These are phyloP conservation scores for Hedychridium roseum DNA, from an alignment of 2,888 invertebrate genomes.

Conservation along the genomic window DNA sequence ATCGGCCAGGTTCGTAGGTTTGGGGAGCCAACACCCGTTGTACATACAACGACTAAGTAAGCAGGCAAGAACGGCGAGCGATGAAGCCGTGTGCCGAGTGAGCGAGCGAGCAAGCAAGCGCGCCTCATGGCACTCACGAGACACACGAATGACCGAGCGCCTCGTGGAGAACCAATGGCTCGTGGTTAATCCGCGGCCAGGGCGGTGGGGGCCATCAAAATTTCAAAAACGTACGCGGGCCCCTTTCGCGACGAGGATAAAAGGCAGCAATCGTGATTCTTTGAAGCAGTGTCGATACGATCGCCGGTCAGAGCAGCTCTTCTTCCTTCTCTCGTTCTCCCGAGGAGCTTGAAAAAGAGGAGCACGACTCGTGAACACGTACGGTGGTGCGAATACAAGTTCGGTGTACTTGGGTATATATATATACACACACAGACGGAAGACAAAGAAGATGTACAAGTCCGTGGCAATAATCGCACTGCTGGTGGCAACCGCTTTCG, in stretches of 20 bases:
- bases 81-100: constrained; percentile 22
- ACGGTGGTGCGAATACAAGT: no score
- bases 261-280: constrained; percentile 64
- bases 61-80: constrained; percentile 28
- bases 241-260: constrained; percentile 64
- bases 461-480: constrained; percentile 51
- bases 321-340: no score
- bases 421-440: no score
- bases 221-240: constrained; percentile 65
- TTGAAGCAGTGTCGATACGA: constrained; percentile 63
- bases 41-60: constrained; percentile 33
- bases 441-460: constrained; percentile 50
- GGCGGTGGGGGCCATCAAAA: constrained; percentile 64
- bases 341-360: no score
- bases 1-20: constrained; percentile 2
- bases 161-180: constrained; percentile 22
- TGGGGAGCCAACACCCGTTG: constrained; percentile 33
- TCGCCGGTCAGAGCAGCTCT: constrained; percentile 55
- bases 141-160: background rate
- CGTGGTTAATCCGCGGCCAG: constrained; percentile 25
- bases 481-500: constrained; percentile 45
- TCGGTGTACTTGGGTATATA: no score
- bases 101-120: background rate
- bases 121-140: background rate
- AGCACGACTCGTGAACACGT: no score